Evolutionary conservation across 2,888 invertebrate genomes (phyloP).

Genomic region (Diogma glabrata): DNA sequence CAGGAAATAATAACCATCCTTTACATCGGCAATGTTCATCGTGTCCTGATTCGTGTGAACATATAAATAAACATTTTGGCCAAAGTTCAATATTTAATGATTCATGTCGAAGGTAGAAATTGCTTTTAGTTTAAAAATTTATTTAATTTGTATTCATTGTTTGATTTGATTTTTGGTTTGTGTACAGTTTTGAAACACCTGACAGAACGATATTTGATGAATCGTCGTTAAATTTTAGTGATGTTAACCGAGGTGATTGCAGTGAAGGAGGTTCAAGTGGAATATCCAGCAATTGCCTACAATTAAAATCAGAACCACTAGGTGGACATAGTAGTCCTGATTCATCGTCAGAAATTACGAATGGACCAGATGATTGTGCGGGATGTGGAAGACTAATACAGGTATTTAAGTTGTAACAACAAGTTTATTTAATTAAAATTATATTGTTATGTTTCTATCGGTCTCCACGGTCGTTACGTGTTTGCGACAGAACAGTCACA

Average conservation of each 20-base stretch:
- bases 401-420: too few species aligned
- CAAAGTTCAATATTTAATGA: constrained; percentile 30
- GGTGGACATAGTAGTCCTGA: constrained; percentile 37
- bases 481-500: too few species aligned
- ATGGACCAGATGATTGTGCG: constrained; percentile 50
- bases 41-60: constrained; percentile 36
- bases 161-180: too few species aligned
- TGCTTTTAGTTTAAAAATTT: too few species aligned
- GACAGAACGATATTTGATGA: constrained; percentile 34
- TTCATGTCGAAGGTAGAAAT: constrained; percentile 37
- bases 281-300: constrained; percentile 30
- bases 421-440: too few species aligned
- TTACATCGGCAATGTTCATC: constrained; percentile 35
- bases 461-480: too few species aligned
- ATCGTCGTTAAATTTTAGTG: constrained; percentile 32
- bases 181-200: constrained; percentile 32
- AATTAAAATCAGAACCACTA: constrained; percentile 35
- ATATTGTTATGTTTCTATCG: too few species aligned
- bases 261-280: constrained; percentile 29
- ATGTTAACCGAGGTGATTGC: constrained; percentile 30
- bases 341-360: constrained; percentile 33
- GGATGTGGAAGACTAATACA: constrained; percentile 79
- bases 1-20: constrained; percentile 32
- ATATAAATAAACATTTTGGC: constrained; percentile 32
- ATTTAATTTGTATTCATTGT: too few species aligned